A percentile compares a stretch with the other conserved stretches of the same genome.
Conservation (phyloP, 2,113 vertebrate genomes). For the Aptenodytes forsteri region DNA sequence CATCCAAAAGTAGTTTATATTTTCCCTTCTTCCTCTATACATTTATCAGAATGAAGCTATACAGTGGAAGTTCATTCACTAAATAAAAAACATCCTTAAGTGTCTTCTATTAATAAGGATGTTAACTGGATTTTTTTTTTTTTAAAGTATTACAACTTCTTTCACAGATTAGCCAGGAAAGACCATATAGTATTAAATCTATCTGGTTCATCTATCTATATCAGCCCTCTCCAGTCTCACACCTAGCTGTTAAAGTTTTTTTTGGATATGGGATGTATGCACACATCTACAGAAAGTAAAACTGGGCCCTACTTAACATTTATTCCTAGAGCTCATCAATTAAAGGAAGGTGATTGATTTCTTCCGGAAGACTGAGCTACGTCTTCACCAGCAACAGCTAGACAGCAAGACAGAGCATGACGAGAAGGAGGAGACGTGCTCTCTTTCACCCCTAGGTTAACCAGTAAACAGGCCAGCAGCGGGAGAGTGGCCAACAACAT, state of each 20-base stretch:
- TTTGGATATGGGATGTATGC: not conserved
- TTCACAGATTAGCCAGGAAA: not conserved
- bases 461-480: too few species aligned
- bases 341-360: not conserved
- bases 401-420: accelerated
- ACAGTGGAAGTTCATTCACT: not conserved
- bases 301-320: too few species aligned
- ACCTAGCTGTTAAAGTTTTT: not conserved
- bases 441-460: not conserved
- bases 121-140: not conserved
- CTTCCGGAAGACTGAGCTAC: not conserved
- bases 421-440: accelerated
- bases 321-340: not conserved
- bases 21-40: not conserved
- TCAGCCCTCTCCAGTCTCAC: not conserved
- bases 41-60: not conserved
- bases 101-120: not conserved
- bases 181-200: not conserved
- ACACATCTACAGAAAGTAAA: not conserved
- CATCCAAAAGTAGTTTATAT: not conserved
- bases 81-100: not conserved
- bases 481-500: not conserved
- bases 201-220: not conserved
- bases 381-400: not conserved
- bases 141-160: not conserved